Conservation (phyloP, 2,113 vertebrate genomes). For the Callipepla squamata region DNA sequence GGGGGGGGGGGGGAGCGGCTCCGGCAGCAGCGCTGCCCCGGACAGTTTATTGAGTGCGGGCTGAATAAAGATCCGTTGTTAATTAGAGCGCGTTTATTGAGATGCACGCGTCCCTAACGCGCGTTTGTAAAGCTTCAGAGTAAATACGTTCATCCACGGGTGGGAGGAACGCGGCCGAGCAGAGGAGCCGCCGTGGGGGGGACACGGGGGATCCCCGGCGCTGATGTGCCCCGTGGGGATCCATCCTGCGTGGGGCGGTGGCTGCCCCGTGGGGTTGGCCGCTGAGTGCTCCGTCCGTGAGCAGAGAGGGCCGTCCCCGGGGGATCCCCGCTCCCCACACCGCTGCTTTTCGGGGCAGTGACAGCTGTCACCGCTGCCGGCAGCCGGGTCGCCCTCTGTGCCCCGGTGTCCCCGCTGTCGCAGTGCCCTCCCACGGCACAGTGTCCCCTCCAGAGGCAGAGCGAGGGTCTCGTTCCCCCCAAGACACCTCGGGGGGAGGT, state of each 20-base stretch:
- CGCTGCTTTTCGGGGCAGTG: not conserved
- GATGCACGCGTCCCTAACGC: not conserved
- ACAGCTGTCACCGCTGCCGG: not conserved
- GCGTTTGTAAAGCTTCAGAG: not conserved
- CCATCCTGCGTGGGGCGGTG: not conserved
- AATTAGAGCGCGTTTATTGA: slow-evolving; percentile 47
- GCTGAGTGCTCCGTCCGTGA: too few species aligned
- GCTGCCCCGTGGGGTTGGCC: not conserved
- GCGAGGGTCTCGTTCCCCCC: not conserved
- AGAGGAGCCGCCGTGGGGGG: rapidly evolving
- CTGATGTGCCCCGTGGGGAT: not conserved
- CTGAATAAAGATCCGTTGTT: slow-evolving; percentile 31
- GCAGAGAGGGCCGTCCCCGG: not conserved
- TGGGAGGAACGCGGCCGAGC: not conserved
- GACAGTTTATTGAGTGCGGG: slow-evolving; percentile 21
- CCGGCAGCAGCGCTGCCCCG: not conserved
- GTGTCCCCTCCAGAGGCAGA: not conserved
- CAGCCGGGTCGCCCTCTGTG: too few species aligned
- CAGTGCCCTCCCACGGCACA: too few species aligned
- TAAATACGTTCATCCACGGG: slow-evolving; percentile 21
- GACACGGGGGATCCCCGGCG: rapidly evolving
- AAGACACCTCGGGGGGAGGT: not conserved
- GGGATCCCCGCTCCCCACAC: rapidly evolving
- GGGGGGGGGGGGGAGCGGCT: too few species aligned
- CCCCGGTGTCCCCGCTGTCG: too few species aligned